These are phyloP conservation scores for Actinopyga echinites DNA, from an alignment of 53 echinoderm and acorn worm species.

Conservation along the genomic window DNA sequence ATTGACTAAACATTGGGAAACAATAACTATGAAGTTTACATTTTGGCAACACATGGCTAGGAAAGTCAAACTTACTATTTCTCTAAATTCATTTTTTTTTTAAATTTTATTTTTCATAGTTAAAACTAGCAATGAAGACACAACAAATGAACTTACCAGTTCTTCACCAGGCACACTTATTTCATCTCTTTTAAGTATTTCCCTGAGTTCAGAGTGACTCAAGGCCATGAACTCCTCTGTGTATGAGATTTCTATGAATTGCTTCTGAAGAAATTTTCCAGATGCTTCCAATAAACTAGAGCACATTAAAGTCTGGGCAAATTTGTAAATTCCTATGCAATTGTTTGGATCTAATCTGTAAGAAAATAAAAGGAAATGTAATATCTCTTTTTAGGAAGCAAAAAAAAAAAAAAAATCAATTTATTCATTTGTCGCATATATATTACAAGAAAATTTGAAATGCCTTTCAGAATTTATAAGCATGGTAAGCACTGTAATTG, in stretches of 20 bases:
- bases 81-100: too few relatives aligned
- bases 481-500: too few relatives aligned
- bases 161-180: slow-evolving; percentile 89
- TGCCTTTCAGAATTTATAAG: too few relatives aligned
- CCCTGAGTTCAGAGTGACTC: slow-evolving; percentile 62
- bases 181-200: slow-evolving; percentile 83
- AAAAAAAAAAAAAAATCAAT: too few relatives aligned
- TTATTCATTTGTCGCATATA: too few relatives aligned
- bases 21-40: too few relatives aligned
- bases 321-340: slow-evolving; percentile 89
- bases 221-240: slow-evolving; percentile 86
- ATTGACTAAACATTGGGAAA: too few relatives aligned
- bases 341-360: slow-evolving; percentile 85
- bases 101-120: too few relatives aligned
- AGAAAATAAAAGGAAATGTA: background rate
- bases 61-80: too few relatives aligned
- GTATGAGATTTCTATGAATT: slow-evolving; percentile 66
- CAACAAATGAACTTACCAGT: slow-evolving; percentile 56
- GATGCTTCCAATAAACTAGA: slow-evolving; percentile 84
- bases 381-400: background rate
- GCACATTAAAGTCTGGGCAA: slow-evolving; percentile 97
- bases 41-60: too few relatives aligned
- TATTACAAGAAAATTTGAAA: too few relatives aligned
- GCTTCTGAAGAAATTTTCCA: slow-evolving; percentile 63
- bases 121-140: too few relatives aligned